Base-by-base conservation (phyloP, 2,797 vertebrate genomes). In the Salarias fasciatus region DNA sequence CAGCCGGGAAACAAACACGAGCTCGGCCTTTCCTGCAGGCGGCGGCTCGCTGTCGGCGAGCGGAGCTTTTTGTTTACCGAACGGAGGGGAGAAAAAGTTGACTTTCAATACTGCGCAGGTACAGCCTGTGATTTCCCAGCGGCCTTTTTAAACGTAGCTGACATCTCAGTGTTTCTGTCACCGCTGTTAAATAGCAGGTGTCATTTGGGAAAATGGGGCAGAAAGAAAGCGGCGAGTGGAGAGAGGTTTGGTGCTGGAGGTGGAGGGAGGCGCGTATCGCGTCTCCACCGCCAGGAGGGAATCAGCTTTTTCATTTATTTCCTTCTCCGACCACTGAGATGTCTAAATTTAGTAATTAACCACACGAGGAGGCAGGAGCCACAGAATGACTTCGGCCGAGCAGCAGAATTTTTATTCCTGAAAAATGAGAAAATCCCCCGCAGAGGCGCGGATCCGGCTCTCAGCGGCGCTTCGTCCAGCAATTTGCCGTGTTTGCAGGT, bases 1-100 rank as follows among this genome's bases (percentile, higher is more conserved):
- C 83, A 79, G 57, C 18, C 52, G 63, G 69, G 64, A 77, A 79
- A 81, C 38, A 75, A 82, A 81, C 82, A 74, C 65, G 61, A 64
- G 54, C 53, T 11, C 64, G 52, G 66, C 52, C 38, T 83, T 73
- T 58, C 49, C 44, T 60, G 11, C 42, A 46, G 43, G 14, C 37
- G 38, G 51, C 50, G 51, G 50, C 37, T 60, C 42, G 47, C 48
- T 53, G 49, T 61, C 12, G 8, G 31, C 28, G 18, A 52, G 24
- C 15, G 35, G 14, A 53, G 46, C 30, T 33, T 38, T 66, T 45
- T 47, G 45, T 47, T 60, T 29, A 38, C 61, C 28, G 28, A 54
- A 33, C 6, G 6, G 29, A 30, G 35, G 18, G 30, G 40, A 29
- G 18, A 35, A 30, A 58, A 62, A 43, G 60, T 55, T 53, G 48